A percentile compares a stretch with the other conserved stretches of the same genome.
phyloP scores from a whole-genome alignment of 2,888 invertebrate genomes.

The Bursaphelenchus okinawaensis region DNA sequence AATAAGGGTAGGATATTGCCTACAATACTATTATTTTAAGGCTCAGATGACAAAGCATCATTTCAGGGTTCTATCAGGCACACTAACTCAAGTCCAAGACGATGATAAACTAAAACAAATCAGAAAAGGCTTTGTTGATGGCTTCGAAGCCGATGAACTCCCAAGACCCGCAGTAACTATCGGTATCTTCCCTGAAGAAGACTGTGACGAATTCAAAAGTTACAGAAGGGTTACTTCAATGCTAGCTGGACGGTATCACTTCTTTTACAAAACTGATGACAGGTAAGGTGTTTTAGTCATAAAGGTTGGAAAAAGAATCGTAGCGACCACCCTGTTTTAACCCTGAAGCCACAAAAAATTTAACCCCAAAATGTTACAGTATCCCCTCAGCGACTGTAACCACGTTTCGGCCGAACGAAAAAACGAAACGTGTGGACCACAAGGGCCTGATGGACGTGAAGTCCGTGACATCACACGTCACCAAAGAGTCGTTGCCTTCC shows the following conservation, averaged over 20 bases:
- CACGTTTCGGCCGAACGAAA: conserved; percentile 40
- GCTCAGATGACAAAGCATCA: too few relatives aligned
- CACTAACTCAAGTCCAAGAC: conserved; percentile 23
- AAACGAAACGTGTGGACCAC: conserved; percentile 37
- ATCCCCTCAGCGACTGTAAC: conserved; percentile 27
- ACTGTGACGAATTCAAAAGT: conserved; percentile 35
- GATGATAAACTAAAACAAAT: conserved; percentile 22
- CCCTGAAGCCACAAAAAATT: too few relatives aligned
- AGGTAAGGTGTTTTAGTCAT: conserved; percentile 10
- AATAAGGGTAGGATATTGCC: too few relatives aligned
- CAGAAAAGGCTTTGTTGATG: conserved; percentile 25
- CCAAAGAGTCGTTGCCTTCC: conserved; percentile 36
- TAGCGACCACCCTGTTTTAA: too few relatives aligned
- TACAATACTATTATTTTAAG: not conserved
- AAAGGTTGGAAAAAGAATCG: not conserved
- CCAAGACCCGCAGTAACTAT: conserved; percentile 39
- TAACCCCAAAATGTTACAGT: not conserved
- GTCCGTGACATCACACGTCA: conserved; percentile 38
- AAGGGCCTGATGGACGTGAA: conserved; percentile 41
- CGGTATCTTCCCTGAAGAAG: conserved; percentile 35
- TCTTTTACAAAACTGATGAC: conserved; percentile 33
- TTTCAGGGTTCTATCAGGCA: conserved; percentile 33
- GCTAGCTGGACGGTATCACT: conserved; percentile 45
- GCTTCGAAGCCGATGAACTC: conserved; percentile 10
- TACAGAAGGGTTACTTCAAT: conserved; percentile 41